Percentiles rank a stretch among this genome's conserved stretches.
Evolutionary conservation across 1,140 invertebrate species (phyloP).

Genomic region (Uloborus diversus): DNA sequence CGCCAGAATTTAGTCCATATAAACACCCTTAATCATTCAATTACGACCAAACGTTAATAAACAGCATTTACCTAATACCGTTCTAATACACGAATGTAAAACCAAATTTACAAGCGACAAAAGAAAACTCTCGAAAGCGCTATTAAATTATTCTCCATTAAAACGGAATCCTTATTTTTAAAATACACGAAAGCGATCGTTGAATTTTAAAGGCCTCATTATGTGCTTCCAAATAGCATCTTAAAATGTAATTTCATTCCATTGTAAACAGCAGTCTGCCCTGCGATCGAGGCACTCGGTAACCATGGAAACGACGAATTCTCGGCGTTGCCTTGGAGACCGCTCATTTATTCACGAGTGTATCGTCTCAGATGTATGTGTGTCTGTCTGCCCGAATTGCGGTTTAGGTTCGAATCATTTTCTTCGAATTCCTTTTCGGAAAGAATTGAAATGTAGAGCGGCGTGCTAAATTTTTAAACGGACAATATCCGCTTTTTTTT

Average conservation of each 20-base stretch:
- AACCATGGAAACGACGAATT: conserved; percentile 11
- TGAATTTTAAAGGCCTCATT: conserved; percentile 54
- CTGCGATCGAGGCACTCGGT: conserved; percentile 24
- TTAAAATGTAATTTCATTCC: conserved; percentile 54
- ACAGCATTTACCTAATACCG: too few relatives aligned
- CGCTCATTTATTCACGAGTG: conserved; percentile 45
- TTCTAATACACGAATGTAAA: too few relatives aligned
- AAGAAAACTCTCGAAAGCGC: too few relatives aligned
- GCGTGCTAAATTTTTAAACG: too few relatives aligned
- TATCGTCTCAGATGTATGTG: conserved; percentile 29
- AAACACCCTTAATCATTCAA: too few relatives aligned
- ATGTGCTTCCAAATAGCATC: conserved; percentile 47
- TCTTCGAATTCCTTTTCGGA: too few relatives aligned
- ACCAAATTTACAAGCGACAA: too few relatives aligned
- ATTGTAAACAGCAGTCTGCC: conserved; percentile 37
- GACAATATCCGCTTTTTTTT: too few relatives aligned
- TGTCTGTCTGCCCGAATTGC: conserved; percentile 18
- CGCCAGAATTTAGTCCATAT: too few relatives aligned
- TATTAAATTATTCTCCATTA: conserved; percentile 40
- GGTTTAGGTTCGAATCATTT: conserved; percentile 5
- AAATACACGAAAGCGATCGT: conserved; percentile 11
- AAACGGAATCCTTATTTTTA: conserved; percentile 29
- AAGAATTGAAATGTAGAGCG: too few relatives aligned
- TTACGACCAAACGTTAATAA: too few relatives aligned
- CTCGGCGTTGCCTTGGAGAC: conserved; percentile 9